Evolutionary conservation across 2,113 vertebrate species (phyloP).

Genomic region (Carassius carassius): DNA sequence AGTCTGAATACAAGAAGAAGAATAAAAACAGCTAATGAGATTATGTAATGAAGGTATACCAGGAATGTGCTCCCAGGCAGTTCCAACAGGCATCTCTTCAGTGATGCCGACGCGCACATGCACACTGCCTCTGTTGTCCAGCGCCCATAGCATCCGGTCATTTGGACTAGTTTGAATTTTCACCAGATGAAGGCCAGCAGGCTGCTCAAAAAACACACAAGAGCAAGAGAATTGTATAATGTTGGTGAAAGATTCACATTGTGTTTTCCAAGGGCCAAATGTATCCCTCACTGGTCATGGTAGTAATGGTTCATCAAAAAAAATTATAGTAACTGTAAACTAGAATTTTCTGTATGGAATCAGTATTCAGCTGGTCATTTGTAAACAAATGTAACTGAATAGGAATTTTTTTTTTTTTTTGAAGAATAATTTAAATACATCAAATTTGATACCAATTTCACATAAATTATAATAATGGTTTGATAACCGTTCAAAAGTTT

Average conservation of each 20-base stretch:
- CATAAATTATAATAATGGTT: neutral
- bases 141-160: constrained; percentile 90
- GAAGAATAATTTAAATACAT: neutral
- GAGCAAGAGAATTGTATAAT: neutral
- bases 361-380: neutral
- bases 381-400: too few species aligned
- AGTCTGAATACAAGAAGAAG: neutral
- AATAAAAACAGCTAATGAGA: neutral
- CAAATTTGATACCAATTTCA: neutral
- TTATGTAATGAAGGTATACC: constrained; percentile 70
- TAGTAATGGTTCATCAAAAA: neutral
- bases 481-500: neutral
- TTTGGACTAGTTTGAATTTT: constrained; percentile 87
- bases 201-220: constrained; percentile 73
- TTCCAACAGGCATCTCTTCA: constrained; percentile 95
- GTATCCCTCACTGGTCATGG: neutral
- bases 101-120: constrained; percentile 88
- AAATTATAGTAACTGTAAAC: neutral
- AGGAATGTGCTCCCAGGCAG: constrained; percentile 92
- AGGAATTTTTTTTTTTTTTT: neutral
- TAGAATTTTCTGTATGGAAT: neutral
- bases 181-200: constrained; percentile 85
- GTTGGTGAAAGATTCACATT: neutral
- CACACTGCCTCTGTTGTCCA: constrained; percentile 88
- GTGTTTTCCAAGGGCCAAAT: neutral